Evolutionary conservation across 1,140 invertebrate genomes (phyloP), one percentile per base, ranked within the genome.

Genomic region (Delia radicum): DNA sequence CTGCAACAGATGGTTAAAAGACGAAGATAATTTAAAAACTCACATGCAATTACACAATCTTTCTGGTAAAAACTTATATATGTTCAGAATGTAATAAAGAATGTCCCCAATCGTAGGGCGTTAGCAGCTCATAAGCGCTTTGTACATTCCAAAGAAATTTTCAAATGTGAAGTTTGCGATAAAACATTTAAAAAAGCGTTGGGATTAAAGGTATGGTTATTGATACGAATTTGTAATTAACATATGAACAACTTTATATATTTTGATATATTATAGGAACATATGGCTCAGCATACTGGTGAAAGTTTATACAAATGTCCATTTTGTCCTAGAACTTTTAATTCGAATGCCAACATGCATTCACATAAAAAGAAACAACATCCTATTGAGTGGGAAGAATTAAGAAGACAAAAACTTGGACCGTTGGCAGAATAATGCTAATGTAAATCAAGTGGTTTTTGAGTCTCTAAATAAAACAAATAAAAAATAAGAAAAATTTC

Each of bases 161-260:
- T 85, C 73, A 80, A 80, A 42, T 85, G 83, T 75, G 81, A 81
- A 73, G 82, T 80, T 67, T 85, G 83, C 61, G 79, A 82, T 46
- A 85, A 85, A 73, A 83, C 82, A n/a, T 85, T 85, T 31, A 85
- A 85, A 42, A 82, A 83, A 29, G 82, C 85, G n/a, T 82, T 85
- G 28, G 81, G 80, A 62, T 78, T 85, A 29, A 85, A 81, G 78
- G 83, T 85, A 48, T 24, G 27, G 15, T 0, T 0, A 13, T 74
- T 24, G 21, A 18, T 73, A 24, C 3, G 28, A 18, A 12, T n/a
- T 27, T 67, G 12, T 26, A 29, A 13, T 67, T 29, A 67, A 15
- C n/a, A n/a, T n/a, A n/a, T n/a, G n/a, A n/a, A n/a, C n/a, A n/a
- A n/a, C n/a, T 67, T 67, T n/a, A 55, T 55, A 21, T 21, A 21